Evolutionary conservation across 2,888 invertebrate species (phyloP).

Genomic region (Plebejus anna): DNA sequence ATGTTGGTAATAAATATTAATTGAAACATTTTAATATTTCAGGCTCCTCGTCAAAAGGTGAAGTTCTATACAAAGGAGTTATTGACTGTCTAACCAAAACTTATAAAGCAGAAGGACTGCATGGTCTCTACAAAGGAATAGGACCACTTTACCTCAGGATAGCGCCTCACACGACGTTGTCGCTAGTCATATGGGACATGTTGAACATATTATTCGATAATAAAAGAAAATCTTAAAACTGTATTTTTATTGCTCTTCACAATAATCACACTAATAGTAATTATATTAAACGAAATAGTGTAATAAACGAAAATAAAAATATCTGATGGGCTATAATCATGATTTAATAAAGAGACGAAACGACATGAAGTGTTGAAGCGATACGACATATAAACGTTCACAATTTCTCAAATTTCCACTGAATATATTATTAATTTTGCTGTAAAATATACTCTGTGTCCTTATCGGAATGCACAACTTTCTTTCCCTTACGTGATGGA

Average conservation of each 20-base stretch:
- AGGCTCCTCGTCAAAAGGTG: slow-evolving; percentile 82
- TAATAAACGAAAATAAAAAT: not conserved
- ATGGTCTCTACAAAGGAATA: slow-evolving; percentile 89
- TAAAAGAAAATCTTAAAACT: slow-evolving; percentile 46
- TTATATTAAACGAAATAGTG: not conserved
- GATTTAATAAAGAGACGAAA: not conserved
- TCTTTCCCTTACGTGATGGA: slow-evolving; percentile 56
- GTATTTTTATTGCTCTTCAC: slow-evolving; percentile 7
- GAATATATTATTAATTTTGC: slow-evolving; percentile 52
- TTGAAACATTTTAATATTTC: slow-evolving; percentile 37
- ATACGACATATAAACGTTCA: not conserved
- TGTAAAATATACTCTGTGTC: slow-evolving; percentile 62
- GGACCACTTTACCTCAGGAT: slow-evolving; percentile 87
- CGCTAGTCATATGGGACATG: slow-evolving; percentile 87
- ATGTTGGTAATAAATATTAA: too few relatives aligned
- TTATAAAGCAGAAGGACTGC: slow-evolving; percentile 86
- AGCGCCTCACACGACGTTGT: slow-evolving; percentile 89
- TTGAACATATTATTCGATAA: slow-evolving; percentile 59
- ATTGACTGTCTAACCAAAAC: slow-evolving; percentile 89
- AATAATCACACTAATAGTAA: not conserved
- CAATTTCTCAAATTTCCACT: not conserved
- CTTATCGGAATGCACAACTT: slow-evolving; percentile 49
- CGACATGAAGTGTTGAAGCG: not conserved
- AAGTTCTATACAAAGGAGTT: slow-evolving; percentile 84
- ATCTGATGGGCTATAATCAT: not conserved